Evolutionary conservation across 2,888 invertebrate species (phyloP).

Genomic region (Calliopum simillimum): DNA sequence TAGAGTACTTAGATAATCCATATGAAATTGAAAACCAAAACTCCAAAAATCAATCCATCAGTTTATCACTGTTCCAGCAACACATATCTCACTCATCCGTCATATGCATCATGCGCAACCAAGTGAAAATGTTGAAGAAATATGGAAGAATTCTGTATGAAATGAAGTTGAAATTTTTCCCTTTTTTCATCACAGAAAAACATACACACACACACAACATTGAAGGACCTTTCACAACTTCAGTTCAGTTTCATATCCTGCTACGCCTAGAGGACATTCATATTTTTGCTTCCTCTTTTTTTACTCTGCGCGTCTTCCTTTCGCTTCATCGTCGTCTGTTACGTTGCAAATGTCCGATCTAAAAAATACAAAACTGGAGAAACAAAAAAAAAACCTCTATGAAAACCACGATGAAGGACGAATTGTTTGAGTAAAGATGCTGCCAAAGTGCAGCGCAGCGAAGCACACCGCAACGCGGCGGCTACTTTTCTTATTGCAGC

Average conservation of each 20-base stretch:
- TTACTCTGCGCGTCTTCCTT: no score
- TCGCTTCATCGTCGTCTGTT: conserved; percentile 24
- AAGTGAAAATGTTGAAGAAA: background rate
- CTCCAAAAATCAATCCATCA: background rate
- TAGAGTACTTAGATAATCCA: no score
- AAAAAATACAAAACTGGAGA: background rate
- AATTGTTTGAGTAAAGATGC: conserved; percentile 7
- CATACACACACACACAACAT: conserved; percentile 33
- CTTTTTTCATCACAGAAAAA: conserved; percentile 8
- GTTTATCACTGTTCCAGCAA: background rate
- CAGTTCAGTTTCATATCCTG: conserved; percentile 30
- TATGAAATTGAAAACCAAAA: background rate
- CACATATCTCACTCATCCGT: background rate
- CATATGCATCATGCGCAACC: background rate
- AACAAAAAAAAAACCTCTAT: no score
- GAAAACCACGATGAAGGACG: conserved; percentile 5
- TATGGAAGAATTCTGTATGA: conserved; percentile 17
- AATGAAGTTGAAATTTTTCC: conserved; percentile 20
- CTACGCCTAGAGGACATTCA: conserved; percentile 33
- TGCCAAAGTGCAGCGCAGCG: conserved; percentile 2
- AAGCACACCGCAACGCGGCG: background rate
- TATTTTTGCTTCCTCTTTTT: conserved; percentile 34
- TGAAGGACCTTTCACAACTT: background rate
- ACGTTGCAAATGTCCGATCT: conserved; percentile 13
- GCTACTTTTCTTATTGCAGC: conserved; percentile 3